Evolutionary conservation across 2,888 invertebrate species (phyloP).

Genomic region (Platycheirus albimanus): DNA sequence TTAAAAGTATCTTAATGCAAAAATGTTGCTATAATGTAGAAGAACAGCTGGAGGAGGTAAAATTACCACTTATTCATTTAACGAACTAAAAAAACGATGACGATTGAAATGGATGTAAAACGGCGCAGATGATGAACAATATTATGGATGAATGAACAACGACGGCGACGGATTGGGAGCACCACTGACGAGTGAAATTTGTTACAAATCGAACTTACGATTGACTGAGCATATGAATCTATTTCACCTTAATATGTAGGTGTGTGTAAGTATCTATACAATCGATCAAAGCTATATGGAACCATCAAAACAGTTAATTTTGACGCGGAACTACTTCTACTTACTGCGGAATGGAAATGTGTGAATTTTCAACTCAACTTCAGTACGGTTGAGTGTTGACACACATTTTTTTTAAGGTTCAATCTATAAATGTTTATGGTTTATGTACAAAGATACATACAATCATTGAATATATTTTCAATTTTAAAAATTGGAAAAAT

Average conservation of each 20-base stretch:
- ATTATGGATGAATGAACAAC: background rate
- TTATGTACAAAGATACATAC: background rate
- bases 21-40: constrained; percentile 43
- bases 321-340: background rate
- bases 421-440: background rate
- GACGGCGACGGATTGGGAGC: constrained; percentile 19
- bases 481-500: constrained; percentile 18
- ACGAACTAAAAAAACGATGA: constrained; percentile 19
- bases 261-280: too few species aligned
- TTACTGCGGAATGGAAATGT: constrained; percentile 4
- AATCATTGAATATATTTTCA: constrained; percentile 8
- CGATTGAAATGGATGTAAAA: constrained; percentile 2
- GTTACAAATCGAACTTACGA: constrained; percentile 40
- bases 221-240: constrained; percentile 1
- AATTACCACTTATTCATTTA: constrained; percentile 46
- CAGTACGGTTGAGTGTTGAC: background rate
- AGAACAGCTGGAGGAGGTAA: background rate
- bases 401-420: constrained; percentile 5
- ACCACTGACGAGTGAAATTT: constrained; percentile 32
- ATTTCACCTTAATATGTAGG: too few species aligned
- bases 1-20: constrained; percentile 59
- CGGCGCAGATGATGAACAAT: background rate
- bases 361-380: constrained; percentile 10
- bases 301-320: too few species aligned
- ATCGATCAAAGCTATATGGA: background rate